Evolutionary conservation across 2,797 vertebrate species (phyloP).

Genomic region (Periophthalmus magnuspinnatus): DNA sequence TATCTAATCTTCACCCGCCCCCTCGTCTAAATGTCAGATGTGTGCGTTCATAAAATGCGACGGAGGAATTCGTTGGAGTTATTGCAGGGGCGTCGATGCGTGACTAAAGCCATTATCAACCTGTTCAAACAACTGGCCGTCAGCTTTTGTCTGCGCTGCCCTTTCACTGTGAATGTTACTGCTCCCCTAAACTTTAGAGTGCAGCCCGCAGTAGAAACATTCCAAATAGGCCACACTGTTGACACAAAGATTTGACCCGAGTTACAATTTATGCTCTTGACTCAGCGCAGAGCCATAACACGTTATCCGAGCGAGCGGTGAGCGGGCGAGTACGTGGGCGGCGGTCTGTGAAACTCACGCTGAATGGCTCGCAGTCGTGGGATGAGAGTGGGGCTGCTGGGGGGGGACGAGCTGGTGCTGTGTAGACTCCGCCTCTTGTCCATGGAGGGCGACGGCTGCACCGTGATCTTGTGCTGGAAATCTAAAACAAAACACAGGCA

Average conservation of each 20-base stretch:
- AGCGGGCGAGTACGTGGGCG: neutral
- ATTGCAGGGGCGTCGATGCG: constrained; percentile 48
- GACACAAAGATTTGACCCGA: neutral
- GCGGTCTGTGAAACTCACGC: constrained; percentile 71
- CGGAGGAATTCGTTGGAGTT: constrained; percentile 63
- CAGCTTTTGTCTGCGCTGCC: constrained; percentile 37
- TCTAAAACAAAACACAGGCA: constrained; percentile 66
- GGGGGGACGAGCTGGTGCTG: constrained; percentile 88
- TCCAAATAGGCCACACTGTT: constrained; percentile 4
- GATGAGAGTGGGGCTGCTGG: constrained; percentile 91
- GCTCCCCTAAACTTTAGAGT: constrained; percentile 13
- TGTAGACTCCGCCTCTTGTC: constrained; percentile 92
- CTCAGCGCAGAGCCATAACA: neutral
- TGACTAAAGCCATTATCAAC: constrained; percentile 65
- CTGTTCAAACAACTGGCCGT: constrained; percentile 64
- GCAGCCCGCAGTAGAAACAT: neutral
- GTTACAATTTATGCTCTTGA: constrained; percentile 15
- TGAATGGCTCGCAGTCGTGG: constrained; percentile 93
- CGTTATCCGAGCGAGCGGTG: neutral
- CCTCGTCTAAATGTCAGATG: constrained; percentile 23
- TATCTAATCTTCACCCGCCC: neutral
- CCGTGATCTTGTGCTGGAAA: constrained; percentile 97
- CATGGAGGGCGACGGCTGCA: constrained; percentile 92
- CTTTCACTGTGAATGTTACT: constrained; percentile 20
- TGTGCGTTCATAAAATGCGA: constrained; percentile 49